Evolutionary conservation across 2,888 invertebrate species (phyloP).

Genomic region (Aphodius granarius): DNA sequence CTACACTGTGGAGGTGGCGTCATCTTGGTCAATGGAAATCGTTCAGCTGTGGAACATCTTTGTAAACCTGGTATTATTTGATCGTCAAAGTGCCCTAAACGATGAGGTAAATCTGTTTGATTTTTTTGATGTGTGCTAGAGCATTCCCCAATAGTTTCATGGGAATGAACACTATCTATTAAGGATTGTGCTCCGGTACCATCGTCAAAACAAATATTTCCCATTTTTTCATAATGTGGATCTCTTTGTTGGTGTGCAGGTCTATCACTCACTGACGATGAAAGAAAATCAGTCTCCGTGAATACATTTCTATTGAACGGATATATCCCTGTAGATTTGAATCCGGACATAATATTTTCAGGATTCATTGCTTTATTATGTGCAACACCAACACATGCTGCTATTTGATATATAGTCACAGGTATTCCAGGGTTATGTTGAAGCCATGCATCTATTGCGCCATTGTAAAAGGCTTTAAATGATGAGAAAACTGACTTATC

Average conservation of each 20-base stretch:
- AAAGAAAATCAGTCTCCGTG: constrained; percentile 30
- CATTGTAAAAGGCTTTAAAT: constrained; percentile 11
- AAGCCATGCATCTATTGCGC: constrained; percentile 25
- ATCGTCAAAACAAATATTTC: background rate
- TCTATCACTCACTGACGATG: constrained; percentile 7
- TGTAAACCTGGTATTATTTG: background rate
- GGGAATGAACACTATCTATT: too few relatives aligned
- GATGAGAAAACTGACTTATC: constrained; percentile 3
- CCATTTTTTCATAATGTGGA: background rate
- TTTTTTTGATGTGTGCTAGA: too few relatives aligned
- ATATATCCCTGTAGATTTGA: constrained; percentile 3
- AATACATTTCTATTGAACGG: constrained; percentile 29
- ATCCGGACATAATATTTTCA: constrained; percentile 1
- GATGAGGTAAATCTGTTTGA: background rate
- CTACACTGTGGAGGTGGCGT: background rate
- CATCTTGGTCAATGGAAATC: background rate
- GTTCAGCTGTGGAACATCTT: background rate
- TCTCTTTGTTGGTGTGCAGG: background rate
- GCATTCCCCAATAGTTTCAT: too few relatives aligned
- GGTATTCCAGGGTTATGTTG: constrained; percentile 47
- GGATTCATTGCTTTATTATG: constrained; percentile 2
- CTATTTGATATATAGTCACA: constrained; percentile 48
- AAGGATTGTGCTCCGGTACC: background rate
- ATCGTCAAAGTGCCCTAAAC: background rate
- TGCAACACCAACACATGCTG: constrained; percentile 31